Base-by-base conservation (phyloP, 2,888 invertebrate genomes). In the Celastrina argiolus region DNA sequence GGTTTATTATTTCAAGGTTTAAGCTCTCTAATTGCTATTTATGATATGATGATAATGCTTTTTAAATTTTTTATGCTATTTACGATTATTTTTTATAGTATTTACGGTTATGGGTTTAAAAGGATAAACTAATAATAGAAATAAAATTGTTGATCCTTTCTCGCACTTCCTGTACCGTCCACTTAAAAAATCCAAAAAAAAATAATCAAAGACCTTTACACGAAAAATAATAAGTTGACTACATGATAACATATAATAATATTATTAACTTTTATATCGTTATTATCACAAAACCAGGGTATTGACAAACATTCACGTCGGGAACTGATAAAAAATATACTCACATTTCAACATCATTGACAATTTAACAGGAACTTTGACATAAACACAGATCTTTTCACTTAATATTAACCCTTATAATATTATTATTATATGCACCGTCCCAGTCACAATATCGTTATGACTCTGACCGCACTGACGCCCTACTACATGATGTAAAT, bases 301-400 rank as follows among this genome's bases (percentile, higher is more conserved):
- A 45, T 64, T 28, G 64, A 31, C 42, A 64, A 64, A 28, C 16
- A 28, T 42, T 59, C 45, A 59, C 34, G 59, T 34, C 18, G 8
- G 31, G 31, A 22, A 59, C 36, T 34, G 28, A 42, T 42, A 31
- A 42, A 63, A 26, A 45, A 22, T 6, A 42, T 64, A 64, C 64
- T 51, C 18, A 64, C 64, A 45, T 34, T 51, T 64, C 31, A 64
- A 64, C 64, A 64, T 64, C 6, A 22, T 36, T 61, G 14, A 26
- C 10, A 10, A 36, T 22, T 51, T 26, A 4, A 12, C 22, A 22
- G 22, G 51, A 51, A 51, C 51, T 45, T 3, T 45, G 2, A 26
- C n/a, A 7, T 6, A 12, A 26, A 16, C 14, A 41, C 16, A 63
- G 63, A 63, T 28, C 41, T 63, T 1, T 31, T 5, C 26, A 51